A percentile compares a stretch with the other conserved stretches of the same genome.
These are phyloP conservation scores for Neosilurus hyrtlii DNA, from an alignment of 2,797 vertebrate species.

Conservation along the genomic window DNA sequence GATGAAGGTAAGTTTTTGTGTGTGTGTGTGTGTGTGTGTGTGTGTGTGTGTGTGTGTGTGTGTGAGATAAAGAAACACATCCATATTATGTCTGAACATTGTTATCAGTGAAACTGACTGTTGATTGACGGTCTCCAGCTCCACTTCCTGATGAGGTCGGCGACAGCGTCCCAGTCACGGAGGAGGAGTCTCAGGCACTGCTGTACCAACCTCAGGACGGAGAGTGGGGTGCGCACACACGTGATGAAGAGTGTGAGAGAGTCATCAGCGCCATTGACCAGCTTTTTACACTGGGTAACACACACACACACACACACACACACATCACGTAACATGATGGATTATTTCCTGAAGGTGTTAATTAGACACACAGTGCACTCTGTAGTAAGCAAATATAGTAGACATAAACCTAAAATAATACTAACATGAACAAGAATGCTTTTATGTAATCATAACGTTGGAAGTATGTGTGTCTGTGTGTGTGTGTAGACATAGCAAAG, in stretches of 20 bases:
- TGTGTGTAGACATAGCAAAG: slow-evolving; percentile 84
- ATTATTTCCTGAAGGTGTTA: not conserved
- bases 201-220: slow-evolving; percentile 93
- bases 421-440: no score
- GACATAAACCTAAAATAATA: not conserved
- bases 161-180: slow-evolving; percentile 88
- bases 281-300: slow-evolving; percentile 87
- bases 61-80: not conserved
- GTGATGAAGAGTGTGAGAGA: slow-evolving; percentile 91
- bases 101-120: not conserved
- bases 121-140: slow-evolving; percentile 67
- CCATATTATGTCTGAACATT: not conserved
- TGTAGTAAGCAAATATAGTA: not conserved
- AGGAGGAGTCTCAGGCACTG: slow-evolving; percentile 87
- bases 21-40: not conserved
- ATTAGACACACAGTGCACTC: not conserved
- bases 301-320: not conserved
- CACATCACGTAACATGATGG: not conserved
- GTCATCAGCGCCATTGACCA: slow-evolving; percentile 87
- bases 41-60: not conserved
- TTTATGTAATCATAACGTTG: not conserved
- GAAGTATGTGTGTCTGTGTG: not conserved
- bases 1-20: slow-evolving; percentile 83
- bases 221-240: slow-evolving; percentile 90
- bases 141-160: slow-evolving; percentile 88